Evolutionary conservation across 2,797 vertebrate species (phyloP).

Genomic region (Trichosurus vulpecula): DNA sequence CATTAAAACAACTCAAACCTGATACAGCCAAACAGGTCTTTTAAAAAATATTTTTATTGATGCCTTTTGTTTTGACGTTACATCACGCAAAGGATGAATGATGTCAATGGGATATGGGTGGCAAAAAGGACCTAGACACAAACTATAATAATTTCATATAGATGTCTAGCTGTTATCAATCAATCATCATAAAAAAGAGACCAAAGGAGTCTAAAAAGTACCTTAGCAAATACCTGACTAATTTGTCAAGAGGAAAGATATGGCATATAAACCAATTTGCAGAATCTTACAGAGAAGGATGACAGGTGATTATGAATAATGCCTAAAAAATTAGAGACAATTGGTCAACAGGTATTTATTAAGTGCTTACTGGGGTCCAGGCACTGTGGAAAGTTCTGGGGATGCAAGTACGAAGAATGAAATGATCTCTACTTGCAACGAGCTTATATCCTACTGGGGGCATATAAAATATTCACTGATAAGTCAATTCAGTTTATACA

Average conservation of each 20-base stretch:
- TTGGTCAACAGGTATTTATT: background rate
- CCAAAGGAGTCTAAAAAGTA: background rate
- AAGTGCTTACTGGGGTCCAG: background rate
- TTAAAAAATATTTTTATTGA: background rate
- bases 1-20: background rate
- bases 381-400: background rate
- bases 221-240: background rate
- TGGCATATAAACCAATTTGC: background rate
- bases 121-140: background rate
- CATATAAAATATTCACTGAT: background rate
- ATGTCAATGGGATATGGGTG: background rate
- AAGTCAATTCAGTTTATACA: background rate
- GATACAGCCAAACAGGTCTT: background rate
- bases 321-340: background rate
- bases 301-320: background rate
- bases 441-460: background rate
- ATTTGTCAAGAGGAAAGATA: background rate
- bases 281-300: background rate
- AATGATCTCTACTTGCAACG: background rate
- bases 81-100: background rate
- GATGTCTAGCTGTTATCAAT: background rate
- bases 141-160: background rate
- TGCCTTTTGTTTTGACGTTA: background rate
- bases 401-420: background rate
- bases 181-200: background rate